Evolutionary conservation across 92 coral and sea anemone species (phyloP).

Genomic region (Porites cylindrica): DNA sequence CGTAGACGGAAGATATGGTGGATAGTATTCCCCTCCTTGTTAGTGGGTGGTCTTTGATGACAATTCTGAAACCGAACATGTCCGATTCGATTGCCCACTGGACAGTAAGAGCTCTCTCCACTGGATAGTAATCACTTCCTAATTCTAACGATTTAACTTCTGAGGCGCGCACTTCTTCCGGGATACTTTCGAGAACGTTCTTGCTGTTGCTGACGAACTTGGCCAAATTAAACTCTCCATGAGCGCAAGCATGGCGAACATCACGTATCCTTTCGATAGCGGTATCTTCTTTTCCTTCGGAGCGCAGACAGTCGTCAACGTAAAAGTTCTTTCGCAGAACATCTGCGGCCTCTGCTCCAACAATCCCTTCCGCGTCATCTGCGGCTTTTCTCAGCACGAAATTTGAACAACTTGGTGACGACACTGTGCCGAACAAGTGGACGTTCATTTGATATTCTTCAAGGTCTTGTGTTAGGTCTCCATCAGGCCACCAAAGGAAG

Average conservation of each 20-base stretch:
- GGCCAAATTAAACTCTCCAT: slow-evolving; percentile 23
- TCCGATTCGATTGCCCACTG: slow-evolving; percentile 35
- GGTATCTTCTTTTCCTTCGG: not conserved
- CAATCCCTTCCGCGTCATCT: not conserved
- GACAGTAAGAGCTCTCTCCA: slow-evolving; percentile 41
- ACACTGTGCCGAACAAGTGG: slow-evolving; percentile 30
- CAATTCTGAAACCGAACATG: slow-evolving; percentile 8
- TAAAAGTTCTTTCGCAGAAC: slow-evolving; percentile 17
- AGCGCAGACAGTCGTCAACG: slow-evolving; percentile 17
- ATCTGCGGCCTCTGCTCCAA: slow-evolving; percentile 2
- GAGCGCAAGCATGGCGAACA: not conserved
- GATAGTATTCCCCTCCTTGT: slow-evolving; percentile 32
- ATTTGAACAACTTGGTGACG: slow-evolving; percentile 26
- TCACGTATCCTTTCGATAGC: slow-evolving; percentile 3
- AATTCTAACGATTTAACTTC: slow-evolving; percentile 7
- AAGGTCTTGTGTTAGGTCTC: not conserved
- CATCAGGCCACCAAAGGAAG: slow-evolving; percentile 36
- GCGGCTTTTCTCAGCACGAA: not conserved
- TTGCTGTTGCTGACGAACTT: slow-evolving; percentile 13
- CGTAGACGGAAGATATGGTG: slow-evolving; percentile 26
- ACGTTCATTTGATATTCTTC: slow-evolving; percentile 42
- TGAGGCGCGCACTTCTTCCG: not conserved
- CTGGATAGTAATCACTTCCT: not conserved
- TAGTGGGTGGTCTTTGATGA: slow-evolving; percentile 24
- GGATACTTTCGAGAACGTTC: not conserved